Evolutionary conservation across 1,140 invertebrate genomes (phyloP).

Genomic region (Manduca sexta): DNA sequence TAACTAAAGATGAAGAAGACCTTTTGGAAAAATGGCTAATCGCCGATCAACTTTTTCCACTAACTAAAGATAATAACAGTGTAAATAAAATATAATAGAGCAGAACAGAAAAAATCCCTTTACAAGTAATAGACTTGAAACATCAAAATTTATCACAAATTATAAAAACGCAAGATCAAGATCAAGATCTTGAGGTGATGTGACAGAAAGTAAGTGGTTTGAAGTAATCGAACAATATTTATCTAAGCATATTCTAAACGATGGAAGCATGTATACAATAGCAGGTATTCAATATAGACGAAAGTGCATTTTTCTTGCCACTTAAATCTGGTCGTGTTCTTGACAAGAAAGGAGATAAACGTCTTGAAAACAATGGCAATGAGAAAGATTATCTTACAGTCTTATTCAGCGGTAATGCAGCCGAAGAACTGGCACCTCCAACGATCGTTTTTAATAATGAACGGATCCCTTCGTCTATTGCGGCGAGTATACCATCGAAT

Average conservation of each 20-base stretch:
- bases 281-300: constrained; percentile 49
- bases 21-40: no score
- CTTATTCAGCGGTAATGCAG: background rate
- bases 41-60: constrained; percentile 41
- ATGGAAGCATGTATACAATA: no score
- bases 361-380: constrained; percentile 21
- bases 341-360: constrained; percentile 28
- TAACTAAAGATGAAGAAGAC: no score
- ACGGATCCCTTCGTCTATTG: background rate
- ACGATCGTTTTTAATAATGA: background rate
- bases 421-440: background rate
- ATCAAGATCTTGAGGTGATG: constrained; percentile 29
- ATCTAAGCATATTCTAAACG: constrained; percentile 27
- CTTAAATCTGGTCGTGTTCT: constrained; percentile 35
- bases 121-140: constrained; percentile 29
- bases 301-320: constrained; percentile 40
- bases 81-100: constrained; percentile 39
- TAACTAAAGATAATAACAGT: constrained; percentile 38
- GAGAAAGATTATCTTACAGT: constrained; percentile 25
- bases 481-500: background rate
- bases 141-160: constrained; percentile 32
- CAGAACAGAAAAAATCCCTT: constrained; percentile 30
- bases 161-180: constrained; percentile 43
- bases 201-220: constrained; percentile 41
- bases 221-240: constrained; percentile 29